Evolutionary conservation across 2,888 invertebrate species (phyloP).

Genomic region (Peribatodes rhomboidaria): DNA sequence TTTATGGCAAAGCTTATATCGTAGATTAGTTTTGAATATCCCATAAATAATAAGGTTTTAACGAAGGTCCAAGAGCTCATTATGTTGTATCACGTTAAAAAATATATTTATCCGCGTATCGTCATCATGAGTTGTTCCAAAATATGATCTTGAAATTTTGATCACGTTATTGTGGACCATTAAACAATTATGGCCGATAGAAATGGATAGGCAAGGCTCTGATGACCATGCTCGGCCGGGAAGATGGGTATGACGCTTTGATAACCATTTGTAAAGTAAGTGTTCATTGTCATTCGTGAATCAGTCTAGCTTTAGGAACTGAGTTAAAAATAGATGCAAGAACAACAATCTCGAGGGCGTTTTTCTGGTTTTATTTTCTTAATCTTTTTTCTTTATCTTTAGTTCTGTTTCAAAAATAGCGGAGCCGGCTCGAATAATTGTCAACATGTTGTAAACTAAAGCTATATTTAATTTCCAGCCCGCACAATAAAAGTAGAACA

Average conservation of each 20-base stretch:
- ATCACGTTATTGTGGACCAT: slow-evolving; percentile 53
- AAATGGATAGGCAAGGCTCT: slow-evolving; percentile 58
- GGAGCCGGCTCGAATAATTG: background rate
- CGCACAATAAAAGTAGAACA: too few relatives aligned
- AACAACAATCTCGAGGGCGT: too few relatives aligned
- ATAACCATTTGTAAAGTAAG: slow-evolving; percentile 22
- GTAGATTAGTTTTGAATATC: background rate
- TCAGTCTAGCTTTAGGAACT: background rate
- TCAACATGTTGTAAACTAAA: too few relatives aligned
- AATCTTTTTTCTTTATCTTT: too few relatives aligned
- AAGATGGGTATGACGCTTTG: slow-evolving; percentile 31
- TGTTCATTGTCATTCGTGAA: slow-evolving; percentile 26
- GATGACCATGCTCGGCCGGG: slow-evolving; percentile 11
- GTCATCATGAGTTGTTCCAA: slow-evolving; percentile 1
- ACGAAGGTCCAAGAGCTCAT: background rate
- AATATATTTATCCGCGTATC: background rate
- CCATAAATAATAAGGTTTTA: background rate
- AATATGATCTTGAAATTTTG: slow-evolving; percentile 36
- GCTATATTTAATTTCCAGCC: too few relatives aligned
- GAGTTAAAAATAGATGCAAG: slow-evolving; percentile 5
- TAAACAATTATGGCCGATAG: slow-evolving; percentile 54
- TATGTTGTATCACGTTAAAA: background rate
- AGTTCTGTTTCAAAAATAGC: too few relatives aligned
- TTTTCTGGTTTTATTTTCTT: too few relatives aligned
- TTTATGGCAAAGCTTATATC: background rate